Conservation (phyloP, 2,797 vertebrate genomes). For the Chloroceryle amazona region DNA sequence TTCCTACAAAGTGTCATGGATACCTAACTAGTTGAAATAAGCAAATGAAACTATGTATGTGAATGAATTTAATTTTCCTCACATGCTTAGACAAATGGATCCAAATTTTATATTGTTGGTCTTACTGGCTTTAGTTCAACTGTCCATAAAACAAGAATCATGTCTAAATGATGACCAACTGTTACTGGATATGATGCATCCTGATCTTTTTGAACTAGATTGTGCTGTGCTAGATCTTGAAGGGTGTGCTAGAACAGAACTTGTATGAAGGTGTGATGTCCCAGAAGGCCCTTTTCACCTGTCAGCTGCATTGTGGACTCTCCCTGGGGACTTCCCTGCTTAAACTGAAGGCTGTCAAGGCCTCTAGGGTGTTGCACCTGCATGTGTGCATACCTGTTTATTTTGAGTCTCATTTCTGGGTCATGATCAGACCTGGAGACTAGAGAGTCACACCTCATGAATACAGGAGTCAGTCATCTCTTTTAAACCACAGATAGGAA, state of each 20-base stretch:
- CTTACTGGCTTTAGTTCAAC: background rate
- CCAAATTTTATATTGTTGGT: background rate
- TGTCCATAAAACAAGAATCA: background rate
- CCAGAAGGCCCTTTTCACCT: background rate
- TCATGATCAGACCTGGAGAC: background rate
- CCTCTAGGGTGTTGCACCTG: background rate
- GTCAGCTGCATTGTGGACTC: fast-evolving
- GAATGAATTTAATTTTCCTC: background rate
- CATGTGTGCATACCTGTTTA: background rate
- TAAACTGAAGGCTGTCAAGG: background rate
- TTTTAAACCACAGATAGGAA: background rate
- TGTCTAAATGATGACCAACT: background rate
- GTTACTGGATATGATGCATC: background rate
- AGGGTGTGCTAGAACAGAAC: background rate
- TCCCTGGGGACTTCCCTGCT: background rate
- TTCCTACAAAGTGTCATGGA: background rate
- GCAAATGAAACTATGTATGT: background rate
- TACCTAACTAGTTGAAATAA: background rate
- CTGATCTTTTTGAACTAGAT: background rate
- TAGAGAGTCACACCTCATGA: background rate
- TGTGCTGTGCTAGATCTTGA: background rate
- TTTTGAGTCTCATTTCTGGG: conserved; percentile 1
- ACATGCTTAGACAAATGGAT: background rate
- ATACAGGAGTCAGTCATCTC: background rate
- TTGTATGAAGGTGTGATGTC: background rate